phyloP scores from a whole-genome alignment of 2,888 invertebrate species.

The Thalpophila matura region DNA sequence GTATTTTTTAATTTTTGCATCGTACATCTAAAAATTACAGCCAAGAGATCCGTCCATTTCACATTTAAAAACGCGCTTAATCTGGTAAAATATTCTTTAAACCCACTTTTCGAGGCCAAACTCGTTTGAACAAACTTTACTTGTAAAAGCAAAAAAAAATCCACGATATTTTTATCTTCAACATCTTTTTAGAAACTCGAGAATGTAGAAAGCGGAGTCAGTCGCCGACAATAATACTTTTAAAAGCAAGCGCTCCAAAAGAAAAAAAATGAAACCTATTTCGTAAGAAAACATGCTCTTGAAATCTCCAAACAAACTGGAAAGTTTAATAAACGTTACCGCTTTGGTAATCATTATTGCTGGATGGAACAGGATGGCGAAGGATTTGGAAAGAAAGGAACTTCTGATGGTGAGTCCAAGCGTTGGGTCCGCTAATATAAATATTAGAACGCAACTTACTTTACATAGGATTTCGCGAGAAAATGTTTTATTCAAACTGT shows the following conservation, averaged over 20 bases:
- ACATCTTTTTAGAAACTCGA: conserved; percentile 43
- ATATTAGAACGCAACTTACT: conserved; percentile 60
- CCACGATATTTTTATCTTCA: conserved; percentile 38
- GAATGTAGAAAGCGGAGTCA: conserved; percentile 45
- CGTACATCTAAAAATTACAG: neutral
- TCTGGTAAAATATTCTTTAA: conserved; percentile 21
- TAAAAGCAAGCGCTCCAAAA: conserved; percentile 30
- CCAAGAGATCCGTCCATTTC: neutral
- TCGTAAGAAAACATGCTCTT: conserved; percentile 46
- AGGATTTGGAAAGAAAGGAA: conserved; percentile 58
- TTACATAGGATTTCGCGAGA: conserved; percentile 57
- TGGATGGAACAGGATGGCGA: conserved; percentile 56
- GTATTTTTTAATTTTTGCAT: neutral
- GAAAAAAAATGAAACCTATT: conserved; percentile 48
- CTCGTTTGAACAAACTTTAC: conserved; percentile 33
- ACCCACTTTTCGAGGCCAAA: conserved; percentile 3
- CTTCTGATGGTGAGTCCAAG: conserved; percentile 44
- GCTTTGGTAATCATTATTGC: conserved; percentile 61
- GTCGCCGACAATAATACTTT: conserved; percentile 55
- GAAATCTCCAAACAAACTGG: conserved; percentile 51
- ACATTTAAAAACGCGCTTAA: conserved; percentile 13
- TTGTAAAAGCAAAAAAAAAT: conserved; percentile 28
- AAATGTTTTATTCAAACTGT: conserved; percentile 55
- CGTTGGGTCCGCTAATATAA: conserved; percentile 63
- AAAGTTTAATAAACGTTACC: conserved; percentile 62